These are phyloP conservation scores for Pararge aegeria DNA, from an alignment of 1,140 invertebrate species.

Conservation along the genomic window DNA sequence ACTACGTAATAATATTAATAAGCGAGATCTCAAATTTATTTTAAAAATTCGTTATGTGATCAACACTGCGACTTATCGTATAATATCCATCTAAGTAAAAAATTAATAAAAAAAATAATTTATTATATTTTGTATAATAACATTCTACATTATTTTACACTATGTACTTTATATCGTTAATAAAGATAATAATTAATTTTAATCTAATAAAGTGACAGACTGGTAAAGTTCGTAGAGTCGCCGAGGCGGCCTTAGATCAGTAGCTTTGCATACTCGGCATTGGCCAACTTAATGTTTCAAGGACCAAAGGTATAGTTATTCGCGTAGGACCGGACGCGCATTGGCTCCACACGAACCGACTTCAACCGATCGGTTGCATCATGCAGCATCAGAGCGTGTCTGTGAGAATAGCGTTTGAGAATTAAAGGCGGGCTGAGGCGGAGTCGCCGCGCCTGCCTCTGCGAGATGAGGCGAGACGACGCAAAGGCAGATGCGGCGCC, in stretches of 20 bases:
- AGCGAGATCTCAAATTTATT: slow-evolving; percentile 80
- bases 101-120: slow-evolving; percentile 73
- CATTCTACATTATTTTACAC: slow-evolving; percentile 78
- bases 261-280: slow-evolving; percentile 79
- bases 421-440: slow-evolving; percentile 46
- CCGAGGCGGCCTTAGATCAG: slow-evolving; percentile 76
- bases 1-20: slow-evolving; percentile 73
- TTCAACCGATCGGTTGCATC: slow-evolving; percentile 58
- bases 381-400: slow-evolving; percentile 70
- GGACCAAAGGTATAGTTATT: slow-evolving; percentile 79
- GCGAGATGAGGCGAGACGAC: not conserved
- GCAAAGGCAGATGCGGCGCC: not conserved
- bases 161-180: slow-evolving; percentile 77
- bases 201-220: slow-evolving; percentile 79
- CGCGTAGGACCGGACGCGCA: slow-evolving; percentile 78
- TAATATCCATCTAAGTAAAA: slow-evolving; percentile 64
- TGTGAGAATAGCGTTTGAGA: slow-evolving; percentile 60
- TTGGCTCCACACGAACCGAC: slow-evolving; percentile 77
- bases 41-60: slow-evolving; percentile 78
- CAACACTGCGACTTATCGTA: slow-evolving; percentile 74
- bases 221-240: slow-evolving; percentile 79
- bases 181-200: slow-evolving; percentile 80
- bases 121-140: slow-evolving; percentile 79
- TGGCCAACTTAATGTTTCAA: slow-evolving; percentile 76
- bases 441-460: slow-evolving; percentile 27